These are phyloP conservation scores for Pituophis catenifer DNA, from an alignment of 2,113 vertebrate species.

Conservation along the genomic window DNA sequence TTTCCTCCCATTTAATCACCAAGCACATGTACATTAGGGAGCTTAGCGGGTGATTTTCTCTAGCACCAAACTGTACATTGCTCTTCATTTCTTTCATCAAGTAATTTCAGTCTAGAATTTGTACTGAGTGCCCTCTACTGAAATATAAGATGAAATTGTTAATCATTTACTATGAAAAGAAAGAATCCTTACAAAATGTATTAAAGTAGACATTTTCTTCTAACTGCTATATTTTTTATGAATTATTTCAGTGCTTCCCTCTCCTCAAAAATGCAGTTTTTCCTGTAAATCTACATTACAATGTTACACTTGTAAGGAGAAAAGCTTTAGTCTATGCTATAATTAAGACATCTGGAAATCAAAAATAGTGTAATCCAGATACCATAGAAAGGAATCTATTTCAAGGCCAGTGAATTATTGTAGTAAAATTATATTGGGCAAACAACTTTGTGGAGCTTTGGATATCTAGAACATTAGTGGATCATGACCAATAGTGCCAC, in stretches of 20 bases:
- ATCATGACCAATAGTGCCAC: neutral
- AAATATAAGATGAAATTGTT: slow-evolving; percentile 65
- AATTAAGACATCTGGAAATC: neutral
- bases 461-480: neutral
- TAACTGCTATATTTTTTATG: neutral
- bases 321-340: neutral
- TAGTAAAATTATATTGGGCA: neutral
- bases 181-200: slow-evolving; percentile 26
- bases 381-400: neutral
- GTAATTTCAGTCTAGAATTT: slow-evolving; percentile 59
- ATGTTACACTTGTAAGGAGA: no score
- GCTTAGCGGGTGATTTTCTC: slow-evolving; percentile 6
- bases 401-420: neutral
- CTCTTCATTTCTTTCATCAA: slow-evolving; percentile 25
- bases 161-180: slow-evolving; percentile 58
- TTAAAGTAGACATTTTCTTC: neutral
- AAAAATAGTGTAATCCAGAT: neutral
- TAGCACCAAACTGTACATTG: slow-evolving; percentile 11
- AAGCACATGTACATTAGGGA: slow-evolving; percentile 10
- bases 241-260: neutral
- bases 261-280: neutral
- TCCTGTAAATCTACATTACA: neutral
- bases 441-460: neutral
- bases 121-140: slow-evolving; percentile 70
- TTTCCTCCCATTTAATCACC: slow-evolving; percentile 32